These are phyloP conservation scores for Lanius ludovicianus DNA, from an alignment of 2,113 vertebrate species.

Conservation along the genomic window DNA sequence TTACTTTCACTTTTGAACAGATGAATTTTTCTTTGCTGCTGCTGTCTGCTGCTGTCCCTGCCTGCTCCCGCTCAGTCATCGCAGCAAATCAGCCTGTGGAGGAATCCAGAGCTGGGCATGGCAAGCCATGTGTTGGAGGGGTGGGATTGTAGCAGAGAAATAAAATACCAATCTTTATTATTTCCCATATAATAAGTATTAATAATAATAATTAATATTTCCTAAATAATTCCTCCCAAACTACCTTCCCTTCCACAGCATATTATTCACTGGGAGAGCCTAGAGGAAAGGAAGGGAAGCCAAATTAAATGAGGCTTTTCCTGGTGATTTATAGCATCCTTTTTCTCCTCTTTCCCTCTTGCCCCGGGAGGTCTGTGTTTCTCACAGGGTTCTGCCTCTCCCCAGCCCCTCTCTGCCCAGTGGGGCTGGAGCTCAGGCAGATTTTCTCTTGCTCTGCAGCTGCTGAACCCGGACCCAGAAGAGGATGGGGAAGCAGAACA, in stretches of 20 bases:
- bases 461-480: neutral
- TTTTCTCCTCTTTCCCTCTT: neutral
- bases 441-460: conserved; percentile 48
- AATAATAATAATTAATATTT: neutral
- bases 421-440: neutral
- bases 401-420: neutral
- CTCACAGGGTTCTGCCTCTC: neutral
- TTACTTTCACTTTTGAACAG: neutral
- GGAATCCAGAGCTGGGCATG: neutral
- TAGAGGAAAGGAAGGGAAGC: neutral
- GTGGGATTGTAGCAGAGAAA: neutral
- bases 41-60: neutral
- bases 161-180: neutral
- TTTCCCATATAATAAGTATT: neutral
- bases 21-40: neutral
- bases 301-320: neutral
- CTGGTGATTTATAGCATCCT: neutral
- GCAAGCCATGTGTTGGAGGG: rapidly evolving
- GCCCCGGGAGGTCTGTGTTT: neutral
- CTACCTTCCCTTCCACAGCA: neutral
- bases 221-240: neutral
- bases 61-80: rapidly evolving
- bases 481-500: conserved; percentile 89
- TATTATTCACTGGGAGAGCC: neutral
- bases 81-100: neutral